phyloP scores from a whole-genome alignment of 2,113 vertebrate species.

The Hiodon tergisus region DNA sequence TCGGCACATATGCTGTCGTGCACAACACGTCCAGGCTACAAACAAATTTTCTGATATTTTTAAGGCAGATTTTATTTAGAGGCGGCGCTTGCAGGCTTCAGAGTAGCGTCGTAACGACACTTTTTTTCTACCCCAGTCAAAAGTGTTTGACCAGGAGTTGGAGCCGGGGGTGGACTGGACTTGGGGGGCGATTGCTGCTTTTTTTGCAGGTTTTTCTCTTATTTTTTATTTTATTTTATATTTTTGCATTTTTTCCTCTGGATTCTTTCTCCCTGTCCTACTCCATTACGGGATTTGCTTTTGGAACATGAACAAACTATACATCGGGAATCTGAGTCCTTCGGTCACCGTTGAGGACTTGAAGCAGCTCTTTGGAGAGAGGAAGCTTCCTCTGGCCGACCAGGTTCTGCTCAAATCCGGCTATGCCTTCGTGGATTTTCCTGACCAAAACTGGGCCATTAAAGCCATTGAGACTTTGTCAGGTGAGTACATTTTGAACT shows the following conservation, averaged over 20 bases:
- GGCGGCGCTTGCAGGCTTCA: slow-evolving; percentile 68
- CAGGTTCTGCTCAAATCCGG: slow-evolving; percentile 85
- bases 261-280: slow-evolving; percentile 49
- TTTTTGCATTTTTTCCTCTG: slow-evolving; percentile 43
- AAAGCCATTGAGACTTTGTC: slow-evolving; percentile 85
- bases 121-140: slow-evolving; percentile 65
- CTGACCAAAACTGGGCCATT: slow-evolving; percentile 90
- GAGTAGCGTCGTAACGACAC: slow-evolving; percentile 70
- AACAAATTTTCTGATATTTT: slow-evolving; percentile 57
- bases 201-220: slow-evolving; percentile 40
- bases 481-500: slow-evolving; percentile 67
- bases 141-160: slow-evolving; percentile 73
- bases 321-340: slow-evolving; percentile 90
- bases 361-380: slow-evolving; percentile 81
- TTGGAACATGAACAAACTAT: slow-evolving; percentile 92
- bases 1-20: slow-evolving; percentile 32
- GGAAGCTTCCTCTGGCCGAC: slow-evolving; percentile 78
- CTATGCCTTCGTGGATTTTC: slow-evolving; percentile 92
- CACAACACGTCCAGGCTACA: slow-evolving; percentile 52
- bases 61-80: slow-evolving; percentile 68
- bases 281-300: slow-evolving; percentile 51
- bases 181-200: slow-evolving; percentile 57
- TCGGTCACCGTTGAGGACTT: slow-evolving; percentile 88
- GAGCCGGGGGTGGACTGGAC: slow-evolving; percentile 64
- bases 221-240: slow-evolving; percentile 40